Evolutionary conservation across 2,797 vertebrate genomes (phyloP).

Genomic region (Hylomyscus alleni): DNA sequence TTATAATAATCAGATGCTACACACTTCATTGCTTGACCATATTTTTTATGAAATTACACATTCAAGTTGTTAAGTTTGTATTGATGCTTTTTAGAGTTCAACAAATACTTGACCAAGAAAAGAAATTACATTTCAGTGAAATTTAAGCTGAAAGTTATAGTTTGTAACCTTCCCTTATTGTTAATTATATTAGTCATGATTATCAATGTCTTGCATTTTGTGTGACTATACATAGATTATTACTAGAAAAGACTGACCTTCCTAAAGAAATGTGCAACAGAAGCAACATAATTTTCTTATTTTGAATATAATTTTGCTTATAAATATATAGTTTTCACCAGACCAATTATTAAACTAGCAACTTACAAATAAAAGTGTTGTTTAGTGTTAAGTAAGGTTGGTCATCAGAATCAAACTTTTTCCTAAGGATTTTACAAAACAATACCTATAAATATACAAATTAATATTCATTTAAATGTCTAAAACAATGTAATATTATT

Average conservation of each 20-base stretch:
- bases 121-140: background rate
- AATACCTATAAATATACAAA: background rate
- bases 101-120: background rate
- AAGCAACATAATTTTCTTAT: background rate
- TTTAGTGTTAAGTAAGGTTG: background rate
- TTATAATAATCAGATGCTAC: background rate
- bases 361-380: background rate
- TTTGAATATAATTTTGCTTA: constrained; percentile 1
- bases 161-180: background rate
- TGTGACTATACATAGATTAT: background rate
- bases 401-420: background rate
- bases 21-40: background rate
- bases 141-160: background rate
- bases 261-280: background rate
- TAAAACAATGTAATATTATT: constrained; percentile 8
- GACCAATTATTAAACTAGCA: background rate
- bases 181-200: background rate
- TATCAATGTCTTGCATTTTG: background rate
- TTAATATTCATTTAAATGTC: background rate
- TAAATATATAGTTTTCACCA: background rate
- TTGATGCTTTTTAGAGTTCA: background rate
- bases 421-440: background rate
- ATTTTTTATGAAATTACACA: background rate
- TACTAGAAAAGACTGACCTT: background rate
- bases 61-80: background rate